phyloP scores from a whole-genome alignment of 2,888 invertebrate genomes.

The Cephus sareptanus region DNA sequence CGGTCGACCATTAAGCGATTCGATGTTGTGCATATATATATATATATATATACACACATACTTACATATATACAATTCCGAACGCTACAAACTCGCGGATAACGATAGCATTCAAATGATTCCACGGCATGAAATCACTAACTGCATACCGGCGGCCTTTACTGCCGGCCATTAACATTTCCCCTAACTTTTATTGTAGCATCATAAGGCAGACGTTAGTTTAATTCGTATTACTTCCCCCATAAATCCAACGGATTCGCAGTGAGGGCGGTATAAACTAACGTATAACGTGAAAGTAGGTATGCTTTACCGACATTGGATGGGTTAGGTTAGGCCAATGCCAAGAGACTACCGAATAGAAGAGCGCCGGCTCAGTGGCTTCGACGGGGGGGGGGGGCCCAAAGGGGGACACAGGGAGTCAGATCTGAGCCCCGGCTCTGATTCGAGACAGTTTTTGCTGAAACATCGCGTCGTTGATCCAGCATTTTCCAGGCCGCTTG shows the following conservation, averaged over 20 bases:
- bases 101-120: background rate
- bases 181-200: slow-evolving; percentile 38
- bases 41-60: too few species aligned
- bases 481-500: slow-evolving; percentile 62
- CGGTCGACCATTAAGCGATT: too few species aligned
- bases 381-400: slow-evolving; percentile 17
- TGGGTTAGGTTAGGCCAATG: slow-evolving; percentile 1
- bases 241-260: slow-evolving; percentile 56
- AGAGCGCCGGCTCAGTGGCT: slow-evolving; percentile 21
- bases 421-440: slow-evolving; percentile 39
- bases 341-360: slow-evolving; percentile 1
- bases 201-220: slow-evolving; percentile 51
- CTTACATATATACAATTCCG: too few species aligned
- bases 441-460: slow-evolving; percentile 60
- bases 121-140: slow-evolving; percentile 2
- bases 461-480: slow-evolving; percentile 60
- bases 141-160: slow-evolving; percentile 4
- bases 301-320: slow-evolving; percentile 12
- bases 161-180: slow-evolving; percentile 4
- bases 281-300: slow-evolving; percentile 43
- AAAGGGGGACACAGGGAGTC: slow-evolving; percentile 9
- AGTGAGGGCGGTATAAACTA: slow-evolving; percentile 40
- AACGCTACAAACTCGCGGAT: too few species aligned
- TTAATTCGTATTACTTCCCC: slow-evolving; percentile 59
- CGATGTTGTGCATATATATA: too few species aligned